These are phyloP conservation scores for Anolis carolinensis DNA, from an alignment of 2,113 vertebrate genomes.

Conservation along the genomic window DNA sequence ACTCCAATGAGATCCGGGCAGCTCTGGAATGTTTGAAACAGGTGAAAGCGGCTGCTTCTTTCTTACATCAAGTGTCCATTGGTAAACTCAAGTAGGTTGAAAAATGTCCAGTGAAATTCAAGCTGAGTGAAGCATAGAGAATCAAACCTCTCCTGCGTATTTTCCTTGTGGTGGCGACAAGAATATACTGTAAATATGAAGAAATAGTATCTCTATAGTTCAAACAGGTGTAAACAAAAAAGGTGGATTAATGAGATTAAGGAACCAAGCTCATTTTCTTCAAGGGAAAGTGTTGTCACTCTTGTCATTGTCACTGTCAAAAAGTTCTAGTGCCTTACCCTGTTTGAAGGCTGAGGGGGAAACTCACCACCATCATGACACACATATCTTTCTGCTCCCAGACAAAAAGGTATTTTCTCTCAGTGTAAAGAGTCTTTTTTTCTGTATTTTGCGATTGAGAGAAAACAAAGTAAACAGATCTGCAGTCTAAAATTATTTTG, in stretches of 20 bases:
- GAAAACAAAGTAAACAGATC: neutral
- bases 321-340: slow-evolving; percentile 3
- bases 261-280: neutral
- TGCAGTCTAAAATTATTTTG: neutral
- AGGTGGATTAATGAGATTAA: neutral
- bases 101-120: neutral
- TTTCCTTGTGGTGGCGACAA: neutral
- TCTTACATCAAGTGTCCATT: neutral
- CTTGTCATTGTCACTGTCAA: neutral
- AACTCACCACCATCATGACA: neutral
- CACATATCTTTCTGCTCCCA: neutral
- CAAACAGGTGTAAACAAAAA: slow-evolving; percentile 1
- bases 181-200: neutral
- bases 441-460: neutral
- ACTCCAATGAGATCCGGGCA: neutral
- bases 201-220: neutral
- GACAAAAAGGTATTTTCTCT: neutral
- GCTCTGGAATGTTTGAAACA: too few species aligned
- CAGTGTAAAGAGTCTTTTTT: neutral
- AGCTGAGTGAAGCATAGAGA: neutral
- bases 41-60: neutral
- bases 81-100: neutral
- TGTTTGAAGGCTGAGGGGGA: neutral
- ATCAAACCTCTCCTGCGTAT: neutral
- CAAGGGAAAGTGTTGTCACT: neutral